A percentile compares a stretch with the other conserved stretches of the same genome.
These are phyloP conservation scores for Elegia similella DNA, from an alignment of 2,888 invertebrate genomes.

Conservation along the genomic window DNA sequence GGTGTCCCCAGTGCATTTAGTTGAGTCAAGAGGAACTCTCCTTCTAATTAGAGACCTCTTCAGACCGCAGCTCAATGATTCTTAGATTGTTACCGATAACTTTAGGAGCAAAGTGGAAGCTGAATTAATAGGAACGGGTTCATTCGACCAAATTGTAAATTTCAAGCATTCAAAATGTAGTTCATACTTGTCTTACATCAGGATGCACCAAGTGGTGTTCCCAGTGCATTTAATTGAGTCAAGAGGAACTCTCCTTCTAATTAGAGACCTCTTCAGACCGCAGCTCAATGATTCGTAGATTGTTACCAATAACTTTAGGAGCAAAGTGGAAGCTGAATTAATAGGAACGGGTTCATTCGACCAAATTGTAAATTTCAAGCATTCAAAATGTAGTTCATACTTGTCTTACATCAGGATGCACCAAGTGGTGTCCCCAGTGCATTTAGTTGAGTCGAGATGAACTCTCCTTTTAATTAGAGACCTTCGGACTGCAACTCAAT, in stretches of 20 bases:
- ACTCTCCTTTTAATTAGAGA: conserved; percentile 13
- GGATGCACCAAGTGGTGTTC: no score
- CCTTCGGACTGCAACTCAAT: background rate
- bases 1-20: no score
- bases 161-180: no score
- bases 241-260: conserved; percentile 14
- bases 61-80: no score
- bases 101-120: background rate
- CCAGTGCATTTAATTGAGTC: no score
- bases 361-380: background rate
- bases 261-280: conserved; percentile 5
- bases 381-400: no score
- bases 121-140: background rate
- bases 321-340: background rate
- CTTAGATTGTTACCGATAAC: no score
- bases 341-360: background rate
- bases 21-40: no score
- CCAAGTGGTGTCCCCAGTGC: no score
- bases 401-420: no score
- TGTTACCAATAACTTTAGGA: background rate
- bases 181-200: no score
- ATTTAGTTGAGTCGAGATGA: background rate
- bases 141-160: background rate
- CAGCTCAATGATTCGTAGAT: background rate
- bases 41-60: no score